Evolutionary conservation across 2,888 invertebrate genomes (phyloP).

Genomic region (Lasioglossum vierecki): DNA sequence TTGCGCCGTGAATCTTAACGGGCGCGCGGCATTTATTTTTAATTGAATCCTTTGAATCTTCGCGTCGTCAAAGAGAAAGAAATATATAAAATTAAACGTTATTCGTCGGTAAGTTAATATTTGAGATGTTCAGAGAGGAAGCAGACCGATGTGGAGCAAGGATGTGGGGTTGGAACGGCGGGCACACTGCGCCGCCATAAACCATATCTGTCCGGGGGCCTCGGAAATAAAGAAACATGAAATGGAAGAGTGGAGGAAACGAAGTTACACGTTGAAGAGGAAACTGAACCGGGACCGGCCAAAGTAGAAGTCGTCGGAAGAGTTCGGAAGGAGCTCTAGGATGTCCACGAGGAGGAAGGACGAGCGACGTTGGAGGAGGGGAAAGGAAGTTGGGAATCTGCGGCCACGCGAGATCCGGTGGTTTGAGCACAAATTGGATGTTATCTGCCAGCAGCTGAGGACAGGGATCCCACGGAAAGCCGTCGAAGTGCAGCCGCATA

Average conservation of each 20-base stretch:
- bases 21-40: not conserved
- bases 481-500: not conserved
- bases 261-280: slow-evolving; percentile 46
- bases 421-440: slow-evolving; percentile 74
- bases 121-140: not conserved
- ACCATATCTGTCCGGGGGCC: not conserved
- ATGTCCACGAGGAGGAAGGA: not conserved
- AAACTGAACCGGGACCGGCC: not conserved
- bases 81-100: not conserved
- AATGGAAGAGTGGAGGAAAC: slow-evolving; percentile 36
- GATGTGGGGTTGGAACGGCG: not conserved
- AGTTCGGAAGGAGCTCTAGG: slow-evolving; percentile 26
- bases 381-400: slow-evolving; percentile 57
- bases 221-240: not conserved
- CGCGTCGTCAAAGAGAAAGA: not conserved
- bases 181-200: not conserved
- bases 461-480: slow-evolving; percentile 62
- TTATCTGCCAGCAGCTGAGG: slow-evolving; percentile 81
- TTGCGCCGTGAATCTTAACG: not conserved
- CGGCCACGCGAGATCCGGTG: slow-evolving; percentile 65
- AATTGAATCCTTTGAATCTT: not conserved
- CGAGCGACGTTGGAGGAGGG: not conserved
- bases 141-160: not conserved
- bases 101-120: too few species aligned
- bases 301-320: slow-evolving; percentile 21